Evolutionary conservation across 1,140 invertebrate species (phyloP), one percentile per base, ranked within the genome.

Genomic region (Neodiprion pinetum): DNA sequence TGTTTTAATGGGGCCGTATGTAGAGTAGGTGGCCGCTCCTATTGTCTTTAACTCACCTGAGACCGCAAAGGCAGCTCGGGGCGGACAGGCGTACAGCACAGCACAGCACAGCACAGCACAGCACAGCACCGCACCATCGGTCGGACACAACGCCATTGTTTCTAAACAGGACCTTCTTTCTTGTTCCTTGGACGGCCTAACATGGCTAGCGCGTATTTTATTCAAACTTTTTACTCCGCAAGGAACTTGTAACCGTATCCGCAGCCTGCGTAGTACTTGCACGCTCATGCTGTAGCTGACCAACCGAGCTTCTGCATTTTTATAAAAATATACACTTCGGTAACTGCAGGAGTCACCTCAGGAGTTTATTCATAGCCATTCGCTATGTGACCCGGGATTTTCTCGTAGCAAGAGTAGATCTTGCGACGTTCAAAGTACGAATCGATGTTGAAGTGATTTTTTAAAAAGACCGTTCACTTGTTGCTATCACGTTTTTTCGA

Each of bases 1-100:
- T 85, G 84, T 82, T 84, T 85, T 85, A 85, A 86, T 85, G 78
- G 82, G 82, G 78, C 83, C 80, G 82, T 86, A 86, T 86, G 84
- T 86, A 85, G 84, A 84, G 84, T 86, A 84, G 83, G 78, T 75
- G 68, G 76, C 80, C 80, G 53, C 53, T 61, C 53, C 53, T 61
- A 84, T 86, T 86, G 84, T 86, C 78, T 79, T 77, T 77, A 70
- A 79, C 78, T 84, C 84, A 86, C 83, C 84, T 84, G 83, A 86
- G 53, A 61, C 53, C 53, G 53, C 8, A 61, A 61, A 61, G 53
- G 53, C n/a, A 61, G n/a, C 11, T 61, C 11, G 53, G 53, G 53
- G 53, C 53, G 53, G 53, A 61, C 53, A 61, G 53, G 53, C 53
- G 53, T 9, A 40, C 28, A 40, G 28, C 5, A 40, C 28, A 40